These are phyloP conservation scores for Halichoerus grypus DNA, from an alignment of 2,113 vertebrate species.

Conservation along the genomic window DNA sequence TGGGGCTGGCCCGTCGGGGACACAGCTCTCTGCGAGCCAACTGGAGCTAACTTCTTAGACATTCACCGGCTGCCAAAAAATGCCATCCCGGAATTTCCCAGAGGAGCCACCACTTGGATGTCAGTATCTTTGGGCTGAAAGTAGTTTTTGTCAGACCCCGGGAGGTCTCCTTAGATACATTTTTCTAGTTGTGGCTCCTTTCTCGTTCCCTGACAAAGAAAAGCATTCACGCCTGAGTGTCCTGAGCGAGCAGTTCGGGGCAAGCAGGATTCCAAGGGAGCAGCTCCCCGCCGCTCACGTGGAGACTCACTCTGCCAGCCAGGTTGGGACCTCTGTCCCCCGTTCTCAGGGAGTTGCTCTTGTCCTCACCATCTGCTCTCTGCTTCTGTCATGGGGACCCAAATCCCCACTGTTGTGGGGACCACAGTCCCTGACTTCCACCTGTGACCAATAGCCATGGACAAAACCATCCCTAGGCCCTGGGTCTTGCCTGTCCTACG, in stretches of 20 bases:
- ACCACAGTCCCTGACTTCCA: too few species aligned
- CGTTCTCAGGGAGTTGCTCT: background rate
- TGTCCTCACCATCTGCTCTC: background rate
- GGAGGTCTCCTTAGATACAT: background rate
- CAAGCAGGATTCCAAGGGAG: background rate
- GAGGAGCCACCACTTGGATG: background rate
- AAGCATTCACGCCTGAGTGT: background rate
- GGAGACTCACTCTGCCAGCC: rapidly evolving
- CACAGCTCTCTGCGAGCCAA: conserved; percentile 18
- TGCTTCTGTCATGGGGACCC: rapidly evolving
- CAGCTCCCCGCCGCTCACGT: rapidly evolving
- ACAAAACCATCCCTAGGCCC: background rate
- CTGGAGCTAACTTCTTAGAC: conserved; percentile 59
- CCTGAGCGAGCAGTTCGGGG: background rate
- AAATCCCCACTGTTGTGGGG: rapidly evolving
- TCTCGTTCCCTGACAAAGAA: background rate
- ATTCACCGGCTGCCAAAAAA: conserved; percentile 28
- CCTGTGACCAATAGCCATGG: background rate
- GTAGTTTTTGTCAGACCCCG: background rate
- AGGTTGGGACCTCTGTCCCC: rapidly evolving
- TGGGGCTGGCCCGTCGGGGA: conserved; percentile 43
- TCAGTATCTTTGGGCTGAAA: background rate
- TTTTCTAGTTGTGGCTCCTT: background rate
- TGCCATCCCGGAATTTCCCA: conserved; percentile 32
- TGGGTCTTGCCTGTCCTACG: background rate